These are phyloP conservation scores for Raja brachyura DNA, from an alignment of 2,113 vertebrate genomes.

Conservation along the genomic window DNA sequence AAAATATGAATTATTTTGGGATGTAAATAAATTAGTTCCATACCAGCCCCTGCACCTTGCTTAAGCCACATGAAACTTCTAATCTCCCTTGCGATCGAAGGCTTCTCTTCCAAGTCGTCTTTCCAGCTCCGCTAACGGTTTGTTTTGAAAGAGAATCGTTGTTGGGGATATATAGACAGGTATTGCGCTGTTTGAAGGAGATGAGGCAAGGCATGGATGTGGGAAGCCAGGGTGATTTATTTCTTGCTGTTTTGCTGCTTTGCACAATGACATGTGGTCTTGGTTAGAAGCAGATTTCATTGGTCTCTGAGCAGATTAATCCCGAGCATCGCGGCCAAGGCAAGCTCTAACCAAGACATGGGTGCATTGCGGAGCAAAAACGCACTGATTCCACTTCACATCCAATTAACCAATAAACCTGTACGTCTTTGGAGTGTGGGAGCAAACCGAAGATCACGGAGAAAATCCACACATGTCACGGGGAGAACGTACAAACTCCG, in stretches of 20 bases:
- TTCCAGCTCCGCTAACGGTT: background rate
- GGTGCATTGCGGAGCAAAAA: background rate
- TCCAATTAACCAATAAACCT: too few relatives aligned
- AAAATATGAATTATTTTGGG: background rate
- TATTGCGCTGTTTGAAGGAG: background rate
- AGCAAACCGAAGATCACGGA: too few relatives aligned
- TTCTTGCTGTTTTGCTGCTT: background rate
- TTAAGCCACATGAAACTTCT: background rate
- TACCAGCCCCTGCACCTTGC: background rate
- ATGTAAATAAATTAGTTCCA: background rate
- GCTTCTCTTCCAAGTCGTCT: background rate
- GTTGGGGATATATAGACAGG: background rate
- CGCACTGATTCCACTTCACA: background rate
- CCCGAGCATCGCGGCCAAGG: background rate
- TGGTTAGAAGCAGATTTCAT: background rate
- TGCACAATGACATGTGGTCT: background rate
- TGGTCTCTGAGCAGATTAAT: background rate
- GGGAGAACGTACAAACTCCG: too few relatives aligned
- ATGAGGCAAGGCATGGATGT: background rate
- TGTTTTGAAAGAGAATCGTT: background rate
- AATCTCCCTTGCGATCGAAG: background rate
- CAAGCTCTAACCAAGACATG: background rate
- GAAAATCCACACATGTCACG: too few relatives aligned
- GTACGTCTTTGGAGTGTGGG: too few relatives aligned
- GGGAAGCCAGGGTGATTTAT: background rate